phyloP scores from a whole-genome alignment of 2,797 vertebrate species.

The Lemur catta region DNA sequence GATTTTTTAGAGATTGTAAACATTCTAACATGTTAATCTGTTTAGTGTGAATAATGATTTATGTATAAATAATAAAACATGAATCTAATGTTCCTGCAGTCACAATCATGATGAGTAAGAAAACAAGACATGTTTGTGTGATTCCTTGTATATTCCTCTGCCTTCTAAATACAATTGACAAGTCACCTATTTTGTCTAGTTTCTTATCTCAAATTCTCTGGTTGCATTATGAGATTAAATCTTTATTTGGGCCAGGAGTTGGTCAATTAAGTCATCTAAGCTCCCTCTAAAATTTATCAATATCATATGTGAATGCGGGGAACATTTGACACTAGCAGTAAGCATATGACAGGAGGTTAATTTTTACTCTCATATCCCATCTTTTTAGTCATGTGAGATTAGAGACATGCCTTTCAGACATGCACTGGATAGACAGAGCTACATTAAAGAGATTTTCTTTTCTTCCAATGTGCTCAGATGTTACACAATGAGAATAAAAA shows the following conservation, averaged over 20 bases:
- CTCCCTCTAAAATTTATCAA: not conserved
- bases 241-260: not conserved
- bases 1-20: not conserved
- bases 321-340: not conserved
- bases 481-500: not conserved
- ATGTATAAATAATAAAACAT: not conserved
- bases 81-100: not conserved
- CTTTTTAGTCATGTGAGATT: not conserved
- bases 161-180: not conserved
- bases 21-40: not conserved
- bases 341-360: not conserved
- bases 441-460: not conserved
- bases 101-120: not conserved
- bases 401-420: not conserved
- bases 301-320: not conserved
- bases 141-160: not conserved
- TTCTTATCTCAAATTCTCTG: not conserved
- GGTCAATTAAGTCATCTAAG: not conserved
- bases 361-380: not conserved
- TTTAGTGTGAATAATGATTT: not conserved
- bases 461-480: not conserved
- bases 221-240: slow-evolving; percentile 9
- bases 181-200: not conserved
- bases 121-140: not conserved
- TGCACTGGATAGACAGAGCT: not conserved